phyloP scores from a whole-genome alignment of 2,888 invertebrate species.

The Zygogramma bicolorata region DNA sequence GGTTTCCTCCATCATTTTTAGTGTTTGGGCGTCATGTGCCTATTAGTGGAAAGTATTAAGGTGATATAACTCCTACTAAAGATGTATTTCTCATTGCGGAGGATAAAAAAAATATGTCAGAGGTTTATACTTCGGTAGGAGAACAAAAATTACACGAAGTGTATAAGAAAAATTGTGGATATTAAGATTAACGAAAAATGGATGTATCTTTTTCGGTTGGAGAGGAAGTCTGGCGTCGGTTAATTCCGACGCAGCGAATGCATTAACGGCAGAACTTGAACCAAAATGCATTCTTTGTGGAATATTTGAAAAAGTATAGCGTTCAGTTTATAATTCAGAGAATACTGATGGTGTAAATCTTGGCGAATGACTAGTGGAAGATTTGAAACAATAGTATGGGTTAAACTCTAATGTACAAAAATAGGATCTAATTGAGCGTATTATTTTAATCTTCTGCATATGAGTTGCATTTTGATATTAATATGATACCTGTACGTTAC shows the following conservation, averaged over 20 bases:
- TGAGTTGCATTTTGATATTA: too few relatives aligned
- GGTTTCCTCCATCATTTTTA: slow-evolving; percentile 46
- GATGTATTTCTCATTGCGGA: slow-evolving; percentile 8
- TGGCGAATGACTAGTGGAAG: neutral
- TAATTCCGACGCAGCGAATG: slow-evolving; percentile 22
- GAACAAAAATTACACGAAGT: slow-evolving; percentile 19
- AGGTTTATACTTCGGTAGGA: slow-evolving; percentile 13
- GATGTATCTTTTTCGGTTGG: slow-evolving; percentile 21
- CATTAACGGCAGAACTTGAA: slow-evolving; percentile 31
- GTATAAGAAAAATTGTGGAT: slow-evolving; percentile 17
- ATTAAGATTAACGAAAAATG: slow-evolving; percentile 32
- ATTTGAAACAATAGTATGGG: slow-evolving; percentile 25
- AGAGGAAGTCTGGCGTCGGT: slow-evolving; percentile 34
- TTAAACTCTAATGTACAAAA: slow-evolving; percentile 33
- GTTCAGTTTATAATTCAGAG: neutral
- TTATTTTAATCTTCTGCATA: neutral
- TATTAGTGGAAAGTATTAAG: slow-evolving; percentile 32
- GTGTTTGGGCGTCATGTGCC: slow-evolving; percentile 45
- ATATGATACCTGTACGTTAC: too few relatives aligned
- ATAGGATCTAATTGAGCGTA: slow-evolving; percentile 3
- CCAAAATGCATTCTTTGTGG: slow-evolving; percentile 4
- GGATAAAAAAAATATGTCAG: slow-evolving; percentile 8
- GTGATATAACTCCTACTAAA: slow-evolving; percentile 20
- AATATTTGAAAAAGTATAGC: neutral
- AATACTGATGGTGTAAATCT: neutral